These are phyloP conservation scores for Stichopus chloronotus DNA, from an alignment of 35 echinoderm and acorn worm genomes.

Conservation along the genomic window DNA sequence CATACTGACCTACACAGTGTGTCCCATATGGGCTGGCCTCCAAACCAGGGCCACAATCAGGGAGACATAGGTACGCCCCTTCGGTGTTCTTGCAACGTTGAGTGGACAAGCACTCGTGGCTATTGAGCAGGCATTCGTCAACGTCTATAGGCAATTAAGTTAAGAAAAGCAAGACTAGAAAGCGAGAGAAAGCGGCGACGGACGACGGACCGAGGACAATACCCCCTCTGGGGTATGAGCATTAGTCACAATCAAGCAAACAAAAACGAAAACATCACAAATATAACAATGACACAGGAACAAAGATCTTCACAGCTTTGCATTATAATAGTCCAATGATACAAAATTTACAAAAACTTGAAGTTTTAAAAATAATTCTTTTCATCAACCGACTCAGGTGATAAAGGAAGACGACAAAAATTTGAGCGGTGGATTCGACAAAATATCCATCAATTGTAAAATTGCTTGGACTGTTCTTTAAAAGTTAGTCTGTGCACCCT, in stretches of 20 bases:
- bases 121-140: conserved; percentile 72
- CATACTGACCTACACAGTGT: conserved; percentile 20
- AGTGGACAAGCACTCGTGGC: conserved; percentile 45
- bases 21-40: background rate
- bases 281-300: background rate
- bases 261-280: background rate
- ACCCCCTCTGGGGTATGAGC: background rate
- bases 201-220: background rate
- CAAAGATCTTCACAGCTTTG: too few relatives aligned
- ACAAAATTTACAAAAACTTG: too few relatives aligned
- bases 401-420: too few relatives aligned
- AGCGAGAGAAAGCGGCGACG: conserved; percentile 18
- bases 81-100: conserved; percentile 65
- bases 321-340: too few relatives aligned
- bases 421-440: too few relatives aligned
- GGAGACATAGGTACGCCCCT: conserved; percentile 62
- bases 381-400: too few relatives aligned
- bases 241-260: background rate
- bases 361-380: too few relatives aligned
- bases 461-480: background rate
- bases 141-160: conserved; percentile 72
- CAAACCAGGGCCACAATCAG: conserved; percentile 34
- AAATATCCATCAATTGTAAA: too few relatives aligned
- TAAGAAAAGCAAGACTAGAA: conserved; percentile 18
- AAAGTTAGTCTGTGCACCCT: background rate